phyloP scores from a whole-genome alignment of 2,888 invertebrate species.

The Allacma fusca region DNA sequence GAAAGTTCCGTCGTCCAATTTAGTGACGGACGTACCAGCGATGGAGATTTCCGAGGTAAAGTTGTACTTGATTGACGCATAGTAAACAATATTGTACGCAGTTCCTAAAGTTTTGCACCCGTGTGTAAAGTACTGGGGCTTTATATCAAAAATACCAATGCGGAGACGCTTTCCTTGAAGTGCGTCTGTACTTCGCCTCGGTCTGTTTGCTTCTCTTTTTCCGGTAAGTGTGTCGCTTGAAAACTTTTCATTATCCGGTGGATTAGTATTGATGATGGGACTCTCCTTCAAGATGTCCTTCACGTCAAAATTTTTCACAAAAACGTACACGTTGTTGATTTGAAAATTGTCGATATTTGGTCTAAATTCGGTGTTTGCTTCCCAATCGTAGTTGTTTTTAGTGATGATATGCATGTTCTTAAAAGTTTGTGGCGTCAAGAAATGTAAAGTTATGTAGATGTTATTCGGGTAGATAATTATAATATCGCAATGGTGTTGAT shows the following conservation, averaged over 20 bases:
- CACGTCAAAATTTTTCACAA: background rate
- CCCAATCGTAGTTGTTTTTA: background rate
- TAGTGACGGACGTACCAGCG: background rate
- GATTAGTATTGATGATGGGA: too few relatives aligned
- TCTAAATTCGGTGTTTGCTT: background rate
- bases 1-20: slow-evolving; percentile 4
- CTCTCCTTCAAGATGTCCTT: background rate
- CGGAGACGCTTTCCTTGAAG: slow-evolving; percentile 2
- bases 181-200: background rate
- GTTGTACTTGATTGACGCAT: background rate
- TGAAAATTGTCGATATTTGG: background rate
- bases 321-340: background rate
- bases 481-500: background rate
- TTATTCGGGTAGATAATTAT: background rate
- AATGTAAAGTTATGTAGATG: background rate
- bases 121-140: background rate
- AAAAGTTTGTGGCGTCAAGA: background rate
- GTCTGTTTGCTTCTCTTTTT: background rate
- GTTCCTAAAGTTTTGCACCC: background rate
- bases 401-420: background rate
- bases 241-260: too few relatives aligned
- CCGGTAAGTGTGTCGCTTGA: too few relatives aligned
- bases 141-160: slow-evolving; percentile 4
- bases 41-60: background rate
- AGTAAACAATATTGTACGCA: background rate